These are phyloP conservation scores for Microtus ochrogaster DNA, from an alignment of 2,113 vertebrate genomes.

Conservation along the genomic window DNA sequence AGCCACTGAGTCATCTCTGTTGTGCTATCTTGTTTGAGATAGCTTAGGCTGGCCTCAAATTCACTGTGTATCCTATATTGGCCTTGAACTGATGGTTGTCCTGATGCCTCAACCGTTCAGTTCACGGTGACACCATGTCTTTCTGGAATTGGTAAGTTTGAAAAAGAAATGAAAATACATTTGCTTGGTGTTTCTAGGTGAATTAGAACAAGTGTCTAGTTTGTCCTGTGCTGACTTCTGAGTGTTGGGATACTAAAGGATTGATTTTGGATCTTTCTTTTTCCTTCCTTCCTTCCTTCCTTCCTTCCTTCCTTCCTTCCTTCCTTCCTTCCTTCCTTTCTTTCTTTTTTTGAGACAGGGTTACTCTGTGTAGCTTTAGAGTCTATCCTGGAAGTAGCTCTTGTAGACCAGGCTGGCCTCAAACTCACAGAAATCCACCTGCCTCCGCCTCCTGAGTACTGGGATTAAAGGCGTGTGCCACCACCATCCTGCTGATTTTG, in stretches of 20 bases:
- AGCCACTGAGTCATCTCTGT: not conserved
- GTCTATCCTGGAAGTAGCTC: no score
- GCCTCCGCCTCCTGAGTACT: no score
- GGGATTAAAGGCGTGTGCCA: no score
- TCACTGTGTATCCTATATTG: no score
- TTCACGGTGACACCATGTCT: no score
- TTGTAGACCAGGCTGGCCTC: no score
- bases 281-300: no score
- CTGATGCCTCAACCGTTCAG: not conserved
- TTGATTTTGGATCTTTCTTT: constrained; percentile 71
- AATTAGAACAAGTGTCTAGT: constrained; percentile 69
- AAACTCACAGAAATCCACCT: no score
- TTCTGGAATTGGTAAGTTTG: not conserved
- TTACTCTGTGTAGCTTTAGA: no score
- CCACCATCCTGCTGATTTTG: constrained; percentile 24
- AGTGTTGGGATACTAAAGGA: constrained; percentile 64
- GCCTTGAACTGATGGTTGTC: not conserved
- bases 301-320: no score
- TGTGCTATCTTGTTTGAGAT: not conserved
- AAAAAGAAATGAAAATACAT: constrained; percentile 46
- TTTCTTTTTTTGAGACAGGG: no score
- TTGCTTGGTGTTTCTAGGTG: constrained; percentile 62
- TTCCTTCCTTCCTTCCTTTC: no score
- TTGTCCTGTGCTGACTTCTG: constrained; percentile 73
- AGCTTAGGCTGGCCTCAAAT: not conserved